These are phyloP conservation scores for Dolichopus griseipennis DNA, from an alignment of 2,888 invertebrate species.

Conservation along the genomic window DNA sequence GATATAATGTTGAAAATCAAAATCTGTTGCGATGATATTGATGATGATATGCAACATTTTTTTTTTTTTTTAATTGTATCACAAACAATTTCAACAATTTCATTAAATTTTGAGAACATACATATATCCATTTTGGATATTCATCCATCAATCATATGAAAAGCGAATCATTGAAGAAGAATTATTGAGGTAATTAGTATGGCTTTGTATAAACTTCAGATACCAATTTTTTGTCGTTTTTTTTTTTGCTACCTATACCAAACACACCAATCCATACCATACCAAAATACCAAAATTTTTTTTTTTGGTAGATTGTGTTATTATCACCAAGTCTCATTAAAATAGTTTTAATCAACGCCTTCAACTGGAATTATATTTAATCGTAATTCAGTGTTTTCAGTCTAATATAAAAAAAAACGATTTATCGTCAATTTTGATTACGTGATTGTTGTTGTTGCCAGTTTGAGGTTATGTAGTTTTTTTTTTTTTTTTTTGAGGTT, in stretches of 20 bases:
- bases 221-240: too few species aligned
- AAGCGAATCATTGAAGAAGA: too few species aligned
- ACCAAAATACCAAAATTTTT: not conserved
- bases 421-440: too few species aligned
- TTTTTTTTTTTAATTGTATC: too few species aligned
- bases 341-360: not conserved
- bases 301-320: not conserved
- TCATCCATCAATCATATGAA: not conserved
- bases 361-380: not conserved
- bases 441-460: too few species aligned
- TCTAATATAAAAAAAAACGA: not conserved
- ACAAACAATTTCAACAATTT: too few species aligned
- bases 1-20: not conserved
- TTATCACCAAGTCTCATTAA: conserved; percentile 2
- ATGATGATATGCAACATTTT: conserved; percentile 5
- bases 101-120: too few species aligned
- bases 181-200: not conserved
- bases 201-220: too few species aligned
- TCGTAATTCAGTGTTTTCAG: not conserved
- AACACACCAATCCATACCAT: not conserved
- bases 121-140: not conserved
- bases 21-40: not conserved
- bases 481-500: too few species aligned
- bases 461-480: too few species aligned
- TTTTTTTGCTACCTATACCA: not conserved